Evolutionary conservation across 1,140 invertebrate species (phyloP).

Genomic region (Paraescarpia echinospica): DNA sequence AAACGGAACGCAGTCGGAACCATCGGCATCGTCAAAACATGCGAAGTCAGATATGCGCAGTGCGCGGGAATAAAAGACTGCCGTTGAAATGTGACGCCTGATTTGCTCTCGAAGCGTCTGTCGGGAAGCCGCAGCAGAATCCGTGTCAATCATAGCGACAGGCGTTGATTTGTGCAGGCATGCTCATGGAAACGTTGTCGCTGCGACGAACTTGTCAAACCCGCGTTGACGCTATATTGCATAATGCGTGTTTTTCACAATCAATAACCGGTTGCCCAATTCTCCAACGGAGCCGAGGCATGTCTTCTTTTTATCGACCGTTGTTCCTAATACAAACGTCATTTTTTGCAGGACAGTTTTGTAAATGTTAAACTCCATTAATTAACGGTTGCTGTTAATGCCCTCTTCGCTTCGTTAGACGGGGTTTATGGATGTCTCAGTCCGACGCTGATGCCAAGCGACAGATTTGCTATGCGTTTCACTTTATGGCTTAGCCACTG

Average conservation of each 20-base stretch:
- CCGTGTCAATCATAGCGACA: background rate
- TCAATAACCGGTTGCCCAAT: background rate
- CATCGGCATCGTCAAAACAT: background rate
- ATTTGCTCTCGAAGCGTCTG: background rate
- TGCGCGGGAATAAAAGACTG: background rate
- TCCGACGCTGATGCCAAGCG: background rate
- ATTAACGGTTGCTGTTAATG: background rate
- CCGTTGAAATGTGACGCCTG: background rate
- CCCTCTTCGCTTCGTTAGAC: background rate
- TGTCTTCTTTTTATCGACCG: background rate
- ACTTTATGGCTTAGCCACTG: too few relatives aligned
- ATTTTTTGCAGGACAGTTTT: background rate
- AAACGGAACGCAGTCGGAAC: background rate
- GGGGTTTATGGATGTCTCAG: background rate
- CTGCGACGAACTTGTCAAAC: background rate
- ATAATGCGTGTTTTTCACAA: background rate
- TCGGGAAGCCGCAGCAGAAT: background rate
- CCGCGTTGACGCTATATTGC: background rate
- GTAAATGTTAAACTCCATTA: background rate
- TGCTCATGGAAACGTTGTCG: background rate
- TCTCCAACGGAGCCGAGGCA: background rate
- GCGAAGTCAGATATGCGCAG: background rate
- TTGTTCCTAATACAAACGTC: background rate
- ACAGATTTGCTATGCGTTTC: too few relatives aligned
- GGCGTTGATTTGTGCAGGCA: background rate